These are phyloP conservation scores for Myrmophylax atrothorax DNA, from an alignment of 2,113 vertebrate genomes.

Conservation along the genomic window DNA sequence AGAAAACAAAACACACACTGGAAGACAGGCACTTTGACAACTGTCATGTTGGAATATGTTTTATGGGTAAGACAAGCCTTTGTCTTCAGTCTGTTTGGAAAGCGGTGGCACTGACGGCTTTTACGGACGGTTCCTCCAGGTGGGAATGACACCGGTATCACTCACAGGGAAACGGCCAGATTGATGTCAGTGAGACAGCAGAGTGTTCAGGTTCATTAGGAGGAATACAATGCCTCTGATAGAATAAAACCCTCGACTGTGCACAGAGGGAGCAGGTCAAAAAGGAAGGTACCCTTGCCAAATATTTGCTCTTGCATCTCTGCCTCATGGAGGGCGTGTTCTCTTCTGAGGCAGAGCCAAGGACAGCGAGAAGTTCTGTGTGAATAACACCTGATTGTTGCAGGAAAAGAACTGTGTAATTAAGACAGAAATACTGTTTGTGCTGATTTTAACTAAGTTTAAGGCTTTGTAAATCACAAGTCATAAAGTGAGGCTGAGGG, in stretches of 20 bases:
- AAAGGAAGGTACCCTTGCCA: slow-evolving; percentile 8
- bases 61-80: not conserved
- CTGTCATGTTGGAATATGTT: not conserved
- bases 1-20: not conserved
- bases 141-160: slow-evolving; percentile 8
- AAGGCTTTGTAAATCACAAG: slow-evolving; percentile 72
- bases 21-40: not conserved
- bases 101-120: slow-evolving; percentile 11
- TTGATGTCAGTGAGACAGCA: slow-evolving; percentile 31
- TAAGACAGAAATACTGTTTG: slow-evolving; percentile 70
- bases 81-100: not conserved
- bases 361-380: slow-evolving; percentile 67
- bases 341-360: slow-evolving; percentile 71
- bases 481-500: slow-evolving; percentile 52
- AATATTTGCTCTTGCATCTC: slow-evolving; percentile 73
- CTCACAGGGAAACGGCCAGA: slow-evolving; percentile 11
- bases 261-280: not conserved
- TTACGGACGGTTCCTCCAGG: slow-evolving; percentile 20
- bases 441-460: slow-evolving; percentile 74
- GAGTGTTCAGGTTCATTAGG: slow-evolving; percentile 19
- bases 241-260: not conserved
- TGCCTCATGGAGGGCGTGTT: slow-evolving; percentile 48
- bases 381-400: slow-evolving; percentile 72
- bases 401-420: slow-evolving; percentile 67
- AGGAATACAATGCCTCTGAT: slow-evolving; percentile 12